A percentile compares a stretch with the other conserved stretches of the same genome.
These are phyloP conservation scores for Drosophila barbarae DNA, from an alignment of 2,888 invertebrate species.

Conservation along the genomic window DNA sequence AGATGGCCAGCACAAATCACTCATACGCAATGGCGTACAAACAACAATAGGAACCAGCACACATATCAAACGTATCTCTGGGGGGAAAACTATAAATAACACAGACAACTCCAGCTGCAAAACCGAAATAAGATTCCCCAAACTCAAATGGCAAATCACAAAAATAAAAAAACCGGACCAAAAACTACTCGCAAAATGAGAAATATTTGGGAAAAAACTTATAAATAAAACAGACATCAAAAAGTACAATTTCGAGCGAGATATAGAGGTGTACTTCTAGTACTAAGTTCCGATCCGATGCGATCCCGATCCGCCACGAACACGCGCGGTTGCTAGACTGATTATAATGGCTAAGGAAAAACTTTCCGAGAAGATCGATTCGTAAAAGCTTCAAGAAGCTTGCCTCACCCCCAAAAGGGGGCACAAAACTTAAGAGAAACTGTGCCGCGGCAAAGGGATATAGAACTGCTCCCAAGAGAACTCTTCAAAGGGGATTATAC, in stretches of 20 bases:
- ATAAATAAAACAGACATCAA: slow-evolving; percentile 53
- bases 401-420: slow-evolving; percentile 23
- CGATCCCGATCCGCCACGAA: slow-evolving; percentile 42
- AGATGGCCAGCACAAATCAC: slow-evolving; percentile 54
- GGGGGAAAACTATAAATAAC: slow-evolving; percentile 44
- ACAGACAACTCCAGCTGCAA: slow-evolving; percentile 52
- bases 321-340: slow-evolving; percentile 57
- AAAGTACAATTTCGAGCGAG: slow-evolving; percentile 47
- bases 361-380: slow-evolving; percentile 45
- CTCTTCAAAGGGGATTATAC: slow-evolving; percentile 14
- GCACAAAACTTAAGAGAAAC: slow-evolving; percentile 49
- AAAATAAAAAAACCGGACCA: slow-evolving; percentile 14
- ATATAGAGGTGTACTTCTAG: not conserved
- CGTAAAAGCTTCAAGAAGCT: slow-evolving; percentile 57
- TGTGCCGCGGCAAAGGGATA: slow-evolving; percentile 4
- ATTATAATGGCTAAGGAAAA: slow-evolving; percentile 49
- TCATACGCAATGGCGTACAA: slow-evolving; percentile 67
- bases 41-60: slow-evolving; percentile 55
- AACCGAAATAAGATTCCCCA: slow-evolving; percentile 40
- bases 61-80: slow-evolving; percentile 27
- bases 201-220: slow-evolving; percentile 41
- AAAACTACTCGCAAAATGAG: slow-evolving; percentile 25
- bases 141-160: slow-evolving; percentile 56
- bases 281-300: slow-evolving; percentile 29
- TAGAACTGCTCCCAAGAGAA: slow-evolving; percentile 27